Evolutionary conservation across 2,888 invertebrate genomes (phyloP).

Genomic region (Pilophorus perplexus): DNA sequence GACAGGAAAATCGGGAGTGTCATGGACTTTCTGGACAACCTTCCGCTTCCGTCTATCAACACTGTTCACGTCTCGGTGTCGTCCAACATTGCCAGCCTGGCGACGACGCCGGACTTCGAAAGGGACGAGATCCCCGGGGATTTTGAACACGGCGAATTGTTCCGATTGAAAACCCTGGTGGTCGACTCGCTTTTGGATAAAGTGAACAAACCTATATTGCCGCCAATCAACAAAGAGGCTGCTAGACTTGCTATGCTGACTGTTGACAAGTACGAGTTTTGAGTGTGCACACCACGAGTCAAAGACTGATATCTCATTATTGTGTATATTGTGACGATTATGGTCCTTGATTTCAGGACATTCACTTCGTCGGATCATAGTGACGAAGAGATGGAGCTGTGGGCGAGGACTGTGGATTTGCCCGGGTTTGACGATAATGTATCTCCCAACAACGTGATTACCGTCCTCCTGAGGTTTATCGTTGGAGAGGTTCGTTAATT

Average conservation of each 20-base stretch:
- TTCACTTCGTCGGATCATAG: conserved; percentile 65
- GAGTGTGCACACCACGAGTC: background rate
- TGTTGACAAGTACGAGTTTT: conserved; percentile 53
- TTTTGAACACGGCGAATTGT: conserved; percentile 14
- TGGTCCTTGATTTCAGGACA: conserved; percentile 51
- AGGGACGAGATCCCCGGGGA: conserved; percentile 44
- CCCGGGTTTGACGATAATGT: conserved; percentile 82
- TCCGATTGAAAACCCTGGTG: conserved; percentile 37
- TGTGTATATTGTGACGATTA: too few species aligned
- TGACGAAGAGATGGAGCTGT: conserved; percentile 70
- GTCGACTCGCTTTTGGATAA: conserved; percentile 44
- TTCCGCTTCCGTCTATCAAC: conserved; percentile 54
- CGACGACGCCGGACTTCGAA: conserved; percentile 43
- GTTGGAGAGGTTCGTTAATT: conserved; percentile 62
- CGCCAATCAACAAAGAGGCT: conserved; percentile 53
- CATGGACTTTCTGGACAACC: conserved; percentile 61
- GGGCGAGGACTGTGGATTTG: conserved; percentile 71
- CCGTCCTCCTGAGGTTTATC: conserved; percentile 66
- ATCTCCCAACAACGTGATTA: conserved; percentile 72
- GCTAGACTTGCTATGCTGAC: conserved; percentile 54
- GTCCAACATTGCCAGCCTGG: conserved; percentile 38
- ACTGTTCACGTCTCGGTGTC: conserved; percentile 48
- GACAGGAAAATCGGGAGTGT: conserved; percentile 67
- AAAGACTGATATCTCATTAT: background rate
- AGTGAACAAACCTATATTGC: conserved; percentile 52